Conservation (phyloP, 2,888 invertebrate genomes). For the Idaea straminata region DNA sequence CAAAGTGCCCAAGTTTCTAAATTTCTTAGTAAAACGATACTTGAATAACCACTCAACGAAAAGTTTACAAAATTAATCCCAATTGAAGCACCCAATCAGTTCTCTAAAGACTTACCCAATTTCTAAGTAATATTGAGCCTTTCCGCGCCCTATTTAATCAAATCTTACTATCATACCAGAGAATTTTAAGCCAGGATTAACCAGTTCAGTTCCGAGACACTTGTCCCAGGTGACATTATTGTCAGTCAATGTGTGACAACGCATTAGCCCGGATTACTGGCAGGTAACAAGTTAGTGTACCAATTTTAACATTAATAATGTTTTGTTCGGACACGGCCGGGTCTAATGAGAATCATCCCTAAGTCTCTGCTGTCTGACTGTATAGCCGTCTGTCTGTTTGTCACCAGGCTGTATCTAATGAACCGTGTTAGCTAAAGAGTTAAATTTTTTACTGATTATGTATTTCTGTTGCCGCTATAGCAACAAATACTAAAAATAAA, state of each 20-base stretch:
- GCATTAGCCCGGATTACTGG: constrained; percentile 14
- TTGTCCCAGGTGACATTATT: constrained; percentile 17
- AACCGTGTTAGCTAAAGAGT: too few relatives aligned
- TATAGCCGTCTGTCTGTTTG: too few relatives aligned
- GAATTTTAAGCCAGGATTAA: constrained; percentile 16
- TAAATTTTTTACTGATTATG: too few relatives aligned
- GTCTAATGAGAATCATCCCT: too few relatives aligned
- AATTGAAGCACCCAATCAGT: neutral
- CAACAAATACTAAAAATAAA: too few relatives aligned
- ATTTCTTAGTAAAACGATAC: neutral
- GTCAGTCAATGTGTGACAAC: constrained; percentile 16
- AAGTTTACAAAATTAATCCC: neutral
- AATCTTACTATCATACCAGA: constrained; percentile 5
- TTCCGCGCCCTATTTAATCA: neutral
- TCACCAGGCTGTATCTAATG: too few relatives aligned
- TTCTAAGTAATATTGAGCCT: neutral
- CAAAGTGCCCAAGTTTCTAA: neutral
- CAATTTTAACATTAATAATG: neutral
- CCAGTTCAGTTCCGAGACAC: constrained; percentile 12
- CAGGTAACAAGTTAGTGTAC: constrained; percentile 10
- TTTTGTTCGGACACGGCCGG: too few relatives aligned
- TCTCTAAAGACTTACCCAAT: neutral
- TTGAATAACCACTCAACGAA: neutral
- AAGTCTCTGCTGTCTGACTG: too few relatives aligned
- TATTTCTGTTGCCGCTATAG: too few relatives aligned